Conservation (phyloP, 2,888 invertebrate genomes). For the Cynaeus angustus region DNA sequence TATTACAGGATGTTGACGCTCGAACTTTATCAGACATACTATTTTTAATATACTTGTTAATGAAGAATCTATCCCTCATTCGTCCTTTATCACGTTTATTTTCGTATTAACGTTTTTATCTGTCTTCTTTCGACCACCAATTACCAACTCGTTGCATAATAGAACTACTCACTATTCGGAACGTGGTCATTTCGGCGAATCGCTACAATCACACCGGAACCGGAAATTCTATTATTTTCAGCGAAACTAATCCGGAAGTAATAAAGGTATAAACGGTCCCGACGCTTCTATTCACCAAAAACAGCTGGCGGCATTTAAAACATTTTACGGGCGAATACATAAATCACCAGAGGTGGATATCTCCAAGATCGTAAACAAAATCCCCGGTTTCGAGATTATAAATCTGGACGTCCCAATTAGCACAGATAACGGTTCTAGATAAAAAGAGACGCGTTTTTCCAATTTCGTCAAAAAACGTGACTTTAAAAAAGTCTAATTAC, state of each 20-base stretch:
- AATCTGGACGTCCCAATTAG: slow-evolving; percentile 23
- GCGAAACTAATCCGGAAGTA: slow-evolving; percentile 56
- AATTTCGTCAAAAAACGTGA: background rate
- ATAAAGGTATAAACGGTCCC: slow-evolving; percentile 54
- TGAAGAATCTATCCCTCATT: slow-evolving; percentile 40
- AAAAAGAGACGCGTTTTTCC: background rate
- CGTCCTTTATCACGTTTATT: slow-evolving; percentile 35
- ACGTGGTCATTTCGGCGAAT: slow-evolving; percentile 17
- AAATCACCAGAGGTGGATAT: slow-evolving; percentile 16
- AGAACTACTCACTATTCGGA: slow-evolving; percentile 20
- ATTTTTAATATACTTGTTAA: slow-evolving; percentile 41
- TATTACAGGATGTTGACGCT: slow-evolving; percentile 49
- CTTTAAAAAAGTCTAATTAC: too few relatives aligned
- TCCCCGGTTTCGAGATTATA: slow-evolving; percentile 12
- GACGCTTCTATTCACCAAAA: slow-evolving; percentile 33
- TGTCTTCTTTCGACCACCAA: slow-evolving; percentile 2
- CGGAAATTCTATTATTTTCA: slow-evolving; percentile 36
- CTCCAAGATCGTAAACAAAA: slow-evolving; percentile 33
- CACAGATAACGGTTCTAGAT: background rate
- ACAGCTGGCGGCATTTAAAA: slow-evolving; percentile 33
- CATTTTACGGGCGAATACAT: slow-evolving; percentile 15
- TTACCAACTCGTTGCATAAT: slow-evolving; percentile 13
- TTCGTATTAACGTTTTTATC: slow-evolving; percentile 8
- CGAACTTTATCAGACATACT: slow-evolving; percentile 50
- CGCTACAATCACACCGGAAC: slow-evolving; percentile 15